phyloP scores from a whole-genome alignment of 1,140 invertebrate species.

The Drosophila watanabei region DNA sequence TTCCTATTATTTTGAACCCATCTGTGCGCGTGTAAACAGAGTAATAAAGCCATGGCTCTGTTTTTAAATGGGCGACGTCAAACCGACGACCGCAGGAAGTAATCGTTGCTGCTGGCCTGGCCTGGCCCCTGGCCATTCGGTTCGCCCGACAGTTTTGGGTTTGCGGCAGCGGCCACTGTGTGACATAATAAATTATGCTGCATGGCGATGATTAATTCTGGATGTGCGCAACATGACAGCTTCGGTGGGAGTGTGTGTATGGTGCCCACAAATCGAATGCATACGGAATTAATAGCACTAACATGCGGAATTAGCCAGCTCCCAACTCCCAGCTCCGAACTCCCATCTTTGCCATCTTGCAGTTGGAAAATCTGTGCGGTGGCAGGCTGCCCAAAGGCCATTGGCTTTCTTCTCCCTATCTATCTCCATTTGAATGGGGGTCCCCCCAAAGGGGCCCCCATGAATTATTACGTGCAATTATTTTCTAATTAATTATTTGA shows the following conservation, averaged over 20 bases:
- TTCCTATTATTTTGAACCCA: background rate
- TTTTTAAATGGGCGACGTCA: slow-evolving; percentile 75
- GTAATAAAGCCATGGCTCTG: slow-evolving; percentile 1
- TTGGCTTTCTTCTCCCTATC: slow-evolving; percentile 50
- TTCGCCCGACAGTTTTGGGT: slow-evolving; percentile 28
- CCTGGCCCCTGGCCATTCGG: slow-evolving; percentile 20
- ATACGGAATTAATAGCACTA: slow-evolving; percentile 65
- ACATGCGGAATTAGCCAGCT: slow-evolving; percentile 43
- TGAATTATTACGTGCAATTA: slow-evolving; percentile 83
- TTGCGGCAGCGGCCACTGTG: slow-evolving; percentile 62
- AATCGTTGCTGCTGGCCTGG: slow-evolving; percentile 39
- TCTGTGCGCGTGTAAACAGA: background rate
- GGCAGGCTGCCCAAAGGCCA: slow-evolving; percentile 46
- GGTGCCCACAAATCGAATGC: slow-evolving; percentile 70
- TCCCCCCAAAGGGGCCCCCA: slow-evolving; percentile 35
- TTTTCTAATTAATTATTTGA: slow-evolving; percentile 85
- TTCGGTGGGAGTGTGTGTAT: slow-evolving; percentile 7
- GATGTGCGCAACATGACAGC: slow-evolving; percentile 72
- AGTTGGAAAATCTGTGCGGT: slow-evolving; percentile 59
- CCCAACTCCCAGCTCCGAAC: background rate
- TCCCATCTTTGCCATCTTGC: background rate
- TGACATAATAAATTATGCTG: slow-evolving; percentile 84
- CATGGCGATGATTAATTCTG: slow-evolving; percentile 79
- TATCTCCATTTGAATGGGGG: slow-evolving; percentile 56
- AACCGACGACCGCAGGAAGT: slow-evolving; percentile 74